Evolutionary conservation across 2,113 vertebrate species (phyloP).

Genomic region (Hylia prasina): DNA sequence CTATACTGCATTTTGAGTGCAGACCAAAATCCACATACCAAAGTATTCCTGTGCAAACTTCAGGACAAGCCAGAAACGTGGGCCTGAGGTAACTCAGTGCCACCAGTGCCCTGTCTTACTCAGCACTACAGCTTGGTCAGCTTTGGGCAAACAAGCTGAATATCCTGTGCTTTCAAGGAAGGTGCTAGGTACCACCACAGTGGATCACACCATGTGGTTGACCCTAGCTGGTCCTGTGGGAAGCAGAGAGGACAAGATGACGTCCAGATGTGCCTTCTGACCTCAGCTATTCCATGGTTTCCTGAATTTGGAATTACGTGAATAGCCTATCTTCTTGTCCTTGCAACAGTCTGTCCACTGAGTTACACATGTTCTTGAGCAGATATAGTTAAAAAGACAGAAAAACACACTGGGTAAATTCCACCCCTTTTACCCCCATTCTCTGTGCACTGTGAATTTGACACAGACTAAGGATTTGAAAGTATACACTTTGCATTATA

Average conservation of each 20-base stretch:
- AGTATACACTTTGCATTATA: neutral
- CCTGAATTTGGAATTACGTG: neutral
- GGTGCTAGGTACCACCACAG: neutral
- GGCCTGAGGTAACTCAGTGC: neutral
- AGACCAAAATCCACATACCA: neutral
- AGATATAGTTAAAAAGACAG: neutral
- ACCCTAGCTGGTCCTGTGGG: neutral
- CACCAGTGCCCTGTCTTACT: neutral
- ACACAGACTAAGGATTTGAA: neutral
- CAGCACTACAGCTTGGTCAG: neutral
- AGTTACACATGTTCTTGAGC: neutral
- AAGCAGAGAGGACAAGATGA: neutral
- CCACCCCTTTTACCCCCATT: neutral
- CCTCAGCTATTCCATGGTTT: neutral
- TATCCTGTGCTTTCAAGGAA: neutral
- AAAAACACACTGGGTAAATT: neutral
- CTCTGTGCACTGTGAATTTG: neutral
- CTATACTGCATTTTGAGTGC: neutral
- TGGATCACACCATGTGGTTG: fast-evolving
- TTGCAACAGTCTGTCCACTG: neutral
- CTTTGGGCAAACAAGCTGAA: neutral
- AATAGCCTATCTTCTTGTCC: neutral
- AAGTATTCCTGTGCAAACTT: neutral
- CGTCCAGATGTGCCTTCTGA: neutral
- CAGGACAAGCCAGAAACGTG: neutral